These are phyloP conservation scores for Drosophila nigrodunni DNA, from an alignment of 1,140 invertebrate genomes.

Conservation along the genomic window DNA sequence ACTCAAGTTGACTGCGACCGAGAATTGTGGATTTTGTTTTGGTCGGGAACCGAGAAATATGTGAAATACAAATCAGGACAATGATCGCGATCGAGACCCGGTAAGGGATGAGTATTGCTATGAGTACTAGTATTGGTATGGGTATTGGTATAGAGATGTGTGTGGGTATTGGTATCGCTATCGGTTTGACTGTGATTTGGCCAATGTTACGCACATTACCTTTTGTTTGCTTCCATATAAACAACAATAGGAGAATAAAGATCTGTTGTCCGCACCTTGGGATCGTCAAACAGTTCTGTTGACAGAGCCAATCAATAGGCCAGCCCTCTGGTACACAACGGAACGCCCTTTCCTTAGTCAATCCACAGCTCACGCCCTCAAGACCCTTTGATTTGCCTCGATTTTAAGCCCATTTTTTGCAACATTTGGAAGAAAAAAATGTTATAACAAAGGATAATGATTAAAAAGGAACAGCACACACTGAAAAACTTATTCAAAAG, in stretches of 20 bases:
- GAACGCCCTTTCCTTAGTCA: not conserved
- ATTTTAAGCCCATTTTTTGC: not conserved
- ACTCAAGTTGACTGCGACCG: constrained; percentile 21
- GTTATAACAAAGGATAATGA: no score
- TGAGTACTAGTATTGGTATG: not conserved
- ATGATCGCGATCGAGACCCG: no score
- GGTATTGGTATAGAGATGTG: not conserved
- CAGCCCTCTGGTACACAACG: constrained; percentile 20
- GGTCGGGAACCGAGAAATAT: not conserved
- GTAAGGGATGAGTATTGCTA: not conserved
- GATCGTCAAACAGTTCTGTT: constrained; percentile 31
- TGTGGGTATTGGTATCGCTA: not conserved
- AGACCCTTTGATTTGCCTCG: not conserved
- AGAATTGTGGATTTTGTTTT: constrained; percentile 30
- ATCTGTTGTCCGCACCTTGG: constrained; percentile 25
- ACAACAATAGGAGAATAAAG: constrained; percentile 20
- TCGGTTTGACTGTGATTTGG: constrained; percentile 16
- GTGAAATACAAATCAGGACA: not conserved
- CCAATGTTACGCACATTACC: constrained; percentile 35
- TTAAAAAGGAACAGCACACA: no score
- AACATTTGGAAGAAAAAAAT: not conserved
- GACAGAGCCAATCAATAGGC: constrained; percentile 43
- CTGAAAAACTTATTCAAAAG: no score
- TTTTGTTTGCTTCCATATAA: constrained; percentile 29
- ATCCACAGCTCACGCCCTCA: not conserved